Evolutionary conservation across 2,888 invertebrate genomes (phyloP).

Genomic region (Cheilosia soror): DNA sequence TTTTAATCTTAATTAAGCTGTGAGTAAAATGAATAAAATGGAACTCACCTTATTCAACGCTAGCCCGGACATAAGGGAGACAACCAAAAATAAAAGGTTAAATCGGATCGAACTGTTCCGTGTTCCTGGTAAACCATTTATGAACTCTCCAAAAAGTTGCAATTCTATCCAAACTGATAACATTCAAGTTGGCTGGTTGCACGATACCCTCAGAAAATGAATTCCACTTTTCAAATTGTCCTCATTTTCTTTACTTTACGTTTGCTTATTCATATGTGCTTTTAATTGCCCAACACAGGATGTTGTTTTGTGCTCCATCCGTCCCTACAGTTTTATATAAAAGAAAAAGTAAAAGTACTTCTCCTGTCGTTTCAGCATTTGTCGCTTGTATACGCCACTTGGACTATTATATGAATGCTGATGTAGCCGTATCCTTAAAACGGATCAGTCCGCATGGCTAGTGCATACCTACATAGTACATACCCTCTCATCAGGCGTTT

Average conservation of each 20-base stretch:
- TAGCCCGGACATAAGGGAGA: background rate
- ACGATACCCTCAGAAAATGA: slow-evolving; percentile 7
- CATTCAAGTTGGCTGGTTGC: slow-evolving; percentile 21
- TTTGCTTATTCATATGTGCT: slow-evolving; percentile 37
- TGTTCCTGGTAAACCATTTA: background rate
- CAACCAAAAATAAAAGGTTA: background rate
- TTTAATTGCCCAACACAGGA: slow-evolving; percentile 48
- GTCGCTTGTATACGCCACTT: slow-evolving; percentile 24
- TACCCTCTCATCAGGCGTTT: slow-evolving; percentile 6
- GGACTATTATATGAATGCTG: slow-evolving; percentile 20
- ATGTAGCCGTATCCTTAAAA: slow-evolving; percentile 38
- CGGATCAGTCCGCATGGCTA: slow-evolving; percentile 45
- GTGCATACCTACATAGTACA: too few species aligned
- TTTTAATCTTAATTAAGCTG: slow-evolving; percentile 31
- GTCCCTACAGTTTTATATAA: background rate
- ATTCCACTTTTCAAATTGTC: slow-evolving; percentile 11
- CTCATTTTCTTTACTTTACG: slow-evolving; percentile 11
- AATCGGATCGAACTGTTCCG: background rate
- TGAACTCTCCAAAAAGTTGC: background rate
- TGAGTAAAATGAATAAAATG: background rate
- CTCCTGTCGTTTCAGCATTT: slow-evolving; percentile 8
- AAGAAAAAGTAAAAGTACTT: background rate
- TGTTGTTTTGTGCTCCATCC: slow-evolving; percentile 18
- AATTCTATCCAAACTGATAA: slow-evolving; percentile 11
- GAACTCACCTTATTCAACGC: background rate